Base-by-base conservation (phyloP, 2,888 invertebrate genomes). In the Automeris io region DNA sequence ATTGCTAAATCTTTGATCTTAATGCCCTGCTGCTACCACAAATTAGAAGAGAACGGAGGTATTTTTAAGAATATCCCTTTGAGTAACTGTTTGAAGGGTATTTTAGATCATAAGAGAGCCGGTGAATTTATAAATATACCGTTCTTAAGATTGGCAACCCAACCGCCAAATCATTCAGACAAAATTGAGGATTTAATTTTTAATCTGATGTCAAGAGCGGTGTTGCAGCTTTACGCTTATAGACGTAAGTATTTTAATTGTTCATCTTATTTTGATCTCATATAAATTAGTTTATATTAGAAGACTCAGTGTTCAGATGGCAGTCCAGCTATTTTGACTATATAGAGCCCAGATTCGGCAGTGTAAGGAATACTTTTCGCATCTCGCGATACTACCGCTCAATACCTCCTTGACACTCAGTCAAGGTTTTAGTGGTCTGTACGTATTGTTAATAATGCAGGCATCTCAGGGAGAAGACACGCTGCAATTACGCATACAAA, bases 21-120 rank as follows among this genome's bases (percentile, higher is more conserved):
- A 8, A 90, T 94, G 88, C 92, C 94, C 2, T 95, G 95, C 58
- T 95, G 95, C 61, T 95, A 95, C 57, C 94, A 95, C 64, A 91
- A 92, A 70, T 85, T 94, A 66, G 22, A 34, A 12, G 33, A 22
- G 29, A 25, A 46, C 11, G 51, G 52, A 11, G 51, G 46, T 1
- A 47, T 59, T 57, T 93, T 93, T 54, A 65, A 71, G 18, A 90
- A 91, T 70, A 93, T 94, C 64, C 94, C 94, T 0, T 47, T 91
- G 2, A 93, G 93, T 51, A 39, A 53, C 8, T 57, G 65, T 12
- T 70, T 92, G 5, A 87, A 67, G 35, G 35, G 49, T n/a, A 52
- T 80, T 19, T 77, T 75, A 46, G 49, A 59, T 3, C 58, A 57
- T 32, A 56, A 65, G 39, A 61, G 80, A 12, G 79, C 73, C 0